These are phyloP conservation scores for Ascidia mentula DNA, from an alignment of 23 tunicate genomes.

Conservation along the genomic window DNA sequence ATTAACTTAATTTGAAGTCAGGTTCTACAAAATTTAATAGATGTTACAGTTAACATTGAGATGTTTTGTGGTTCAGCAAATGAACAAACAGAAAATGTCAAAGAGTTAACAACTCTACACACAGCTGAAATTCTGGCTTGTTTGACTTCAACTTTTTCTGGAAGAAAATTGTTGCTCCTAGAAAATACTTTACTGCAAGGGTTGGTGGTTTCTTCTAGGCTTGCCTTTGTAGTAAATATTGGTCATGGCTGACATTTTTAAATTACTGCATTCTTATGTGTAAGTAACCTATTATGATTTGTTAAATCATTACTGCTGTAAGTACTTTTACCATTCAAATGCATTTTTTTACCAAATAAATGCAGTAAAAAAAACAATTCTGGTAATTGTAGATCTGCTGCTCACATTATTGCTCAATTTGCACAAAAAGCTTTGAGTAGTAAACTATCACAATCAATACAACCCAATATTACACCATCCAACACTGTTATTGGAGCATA, in stretches of 20 bases:
- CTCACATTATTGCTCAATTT: slow-evolving; percentile 74
- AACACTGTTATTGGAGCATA: slow-evolving; percentile 60
- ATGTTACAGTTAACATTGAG: too few relatives aligned
- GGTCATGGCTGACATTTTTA: too few relatives aligned
- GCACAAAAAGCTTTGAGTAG: slow-evolving; percentile 52
- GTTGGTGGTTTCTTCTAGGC: background rate
- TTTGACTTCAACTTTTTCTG: slow-evolving; percentile 69
- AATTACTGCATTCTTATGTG: too few relatives aligned
- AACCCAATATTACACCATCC: slow-evolving; percentile 12
- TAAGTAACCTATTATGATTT: too few relatives aligned
- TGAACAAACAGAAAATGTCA: slow-evolving; percentile 12
- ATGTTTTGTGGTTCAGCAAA: background rate
- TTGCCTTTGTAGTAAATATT: too few relatives aligned
- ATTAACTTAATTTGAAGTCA: too few relatives aligned
- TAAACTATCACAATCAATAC: slow-evolving; percentile 25
- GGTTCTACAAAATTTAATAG: too few relatives aligned
- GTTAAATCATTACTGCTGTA: too few relatives aligned
- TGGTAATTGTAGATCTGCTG: slow-evolving; percentile 35
- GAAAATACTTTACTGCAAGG: background rate
- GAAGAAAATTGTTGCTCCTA: slow-evolving; percentile 50
- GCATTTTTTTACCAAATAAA: too few relatives aligned
- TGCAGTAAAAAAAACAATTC: too few relatives aligned
- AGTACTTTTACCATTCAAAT: too few relatives aligned
- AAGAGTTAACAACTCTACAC: slow-evolving; percentile 79
- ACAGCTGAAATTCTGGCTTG: slow-evolving; percentile 73